Conservation (phyloP, 2,113 vertebrate genomes). For the Scopus umbretta region DNA sequence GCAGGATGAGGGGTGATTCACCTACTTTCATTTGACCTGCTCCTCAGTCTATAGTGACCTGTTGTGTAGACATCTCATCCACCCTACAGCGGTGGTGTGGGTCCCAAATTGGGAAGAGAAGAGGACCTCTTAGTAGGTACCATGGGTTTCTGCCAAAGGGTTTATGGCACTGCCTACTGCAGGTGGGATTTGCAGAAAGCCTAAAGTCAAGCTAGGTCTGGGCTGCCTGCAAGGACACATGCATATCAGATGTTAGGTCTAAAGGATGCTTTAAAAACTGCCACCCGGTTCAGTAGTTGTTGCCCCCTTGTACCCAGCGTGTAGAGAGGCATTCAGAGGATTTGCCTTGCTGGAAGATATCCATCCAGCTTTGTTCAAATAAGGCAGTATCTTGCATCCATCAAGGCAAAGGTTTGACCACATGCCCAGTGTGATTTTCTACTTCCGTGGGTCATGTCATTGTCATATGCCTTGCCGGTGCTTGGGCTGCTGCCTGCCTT, state of each 20-base stretch:
- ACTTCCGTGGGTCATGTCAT: rapidly evolving
- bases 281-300: not conserved
- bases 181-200: not conserved
- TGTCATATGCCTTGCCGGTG: rapidly evolving
- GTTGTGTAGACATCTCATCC: not conserved
- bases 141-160: not conserved
- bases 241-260: not conserved
- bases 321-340: not conserved
- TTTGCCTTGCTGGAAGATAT: not conserved
- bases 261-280: not conserved
- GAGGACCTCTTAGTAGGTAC: not conserved
- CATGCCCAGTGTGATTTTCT: not conserved
- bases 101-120: not conserved
- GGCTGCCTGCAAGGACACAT: not conserved
- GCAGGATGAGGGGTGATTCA: not conserved
- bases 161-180: not conserved
- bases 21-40: not conserved
- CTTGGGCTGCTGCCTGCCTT: not conserved
- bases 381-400: not conserved
- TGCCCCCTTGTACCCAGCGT: not conserved
- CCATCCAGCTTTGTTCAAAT: not conserved
- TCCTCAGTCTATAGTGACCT: not conserved
- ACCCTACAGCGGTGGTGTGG: not conserved
- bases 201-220: not conserved
- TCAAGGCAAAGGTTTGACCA: not conserved